Percentiles rank a stretch among this genome's conserved stretches.
Conservation (phyloP, 1,140 invertebrate genomes). For the Drosophila erecta region DNA sequence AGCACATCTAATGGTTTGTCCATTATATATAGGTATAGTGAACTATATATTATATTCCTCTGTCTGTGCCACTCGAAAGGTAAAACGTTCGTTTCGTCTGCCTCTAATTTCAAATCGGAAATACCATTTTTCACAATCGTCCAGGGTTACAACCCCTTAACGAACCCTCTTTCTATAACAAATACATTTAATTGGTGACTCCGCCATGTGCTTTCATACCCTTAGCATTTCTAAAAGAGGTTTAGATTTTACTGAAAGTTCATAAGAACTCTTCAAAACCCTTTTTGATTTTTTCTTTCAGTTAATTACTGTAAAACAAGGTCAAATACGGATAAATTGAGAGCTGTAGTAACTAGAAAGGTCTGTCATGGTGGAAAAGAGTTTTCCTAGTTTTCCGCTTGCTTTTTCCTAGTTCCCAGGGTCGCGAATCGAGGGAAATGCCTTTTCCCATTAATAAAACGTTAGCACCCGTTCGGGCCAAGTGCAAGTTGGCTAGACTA, state of each 20-base stretch:
- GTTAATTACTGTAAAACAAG: no score
- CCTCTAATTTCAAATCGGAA: constrained; percentile 10
- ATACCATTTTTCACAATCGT: background rate
- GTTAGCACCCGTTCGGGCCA: constrained; percentile 63
- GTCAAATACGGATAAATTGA: background rate
- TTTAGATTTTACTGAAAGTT: background rate
- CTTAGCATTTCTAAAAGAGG: background rate
- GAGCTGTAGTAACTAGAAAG: background rate
- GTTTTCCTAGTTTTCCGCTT: background rate
- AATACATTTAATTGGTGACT: background rate
- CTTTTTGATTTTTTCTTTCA: background rate
- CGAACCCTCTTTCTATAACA: background rate
- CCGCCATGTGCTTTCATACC: background rate
- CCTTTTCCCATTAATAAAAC: constrained; percentile 69
- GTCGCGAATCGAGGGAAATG: constrained; percentile 26
- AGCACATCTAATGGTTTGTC: constrained; percentile 22
- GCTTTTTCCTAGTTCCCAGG: constrained; percentile 31
- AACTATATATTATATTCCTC: background rate
- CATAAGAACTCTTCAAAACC: background rate
- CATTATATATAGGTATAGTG: background rate
- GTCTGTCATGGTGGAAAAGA: constrained; percentile 18
- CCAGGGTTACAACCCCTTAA: background rate
- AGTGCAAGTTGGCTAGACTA: constrained; percentile 33
- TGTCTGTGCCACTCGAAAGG: constrained; percentile 1
- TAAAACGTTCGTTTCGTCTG: constrained; percentile 9